Evolutionary conservation across 2,888 invertebrate genomes (phyloP).

Genomic region (Drosophila antonietae): DNA sequence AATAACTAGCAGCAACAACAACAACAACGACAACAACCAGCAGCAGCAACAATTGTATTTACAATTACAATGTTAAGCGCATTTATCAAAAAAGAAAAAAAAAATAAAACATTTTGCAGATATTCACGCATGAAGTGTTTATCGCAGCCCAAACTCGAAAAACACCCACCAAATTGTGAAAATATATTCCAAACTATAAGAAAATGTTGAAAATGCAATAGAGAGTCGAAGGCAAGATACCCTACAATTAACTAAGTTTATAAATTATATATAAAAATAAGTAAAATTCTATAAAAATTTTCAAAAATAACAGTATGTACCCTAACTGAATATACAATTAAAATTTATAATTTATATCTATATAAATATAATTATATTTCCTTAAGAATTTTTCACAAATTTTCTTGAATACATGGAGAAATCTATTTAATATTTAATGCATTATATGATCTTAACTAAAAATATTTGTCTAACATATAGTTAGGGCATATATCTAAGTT

Average conservation of each 20-base stretch:
- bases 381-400: too few relatives aligned
- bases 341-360: not conserved
- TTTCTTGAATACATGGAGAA: not conserved
- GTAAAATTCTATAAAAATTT: too few relatives aligned
- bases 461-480: not conserved
- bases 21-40: slow-evolving; percentile 24
- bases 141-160: slow-evolving; percentile 68
- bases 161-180: slow-evolving; percentile 70
- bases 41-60: slow-evolving; percentile 30
- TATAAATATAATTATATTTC: not conserved
- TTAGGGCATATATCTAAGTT: not conserved
- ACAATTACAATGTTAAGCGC: slow-evolving; percentile 53
- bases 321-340: too few relatives aligned
- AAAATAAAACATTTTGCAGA: slow-evolving; percentile 63
- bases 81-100: slow-evolving; percentile 58
- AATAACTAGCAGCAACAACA: slow-evolving; percentile 27
- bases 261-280: too few relatives aligned
- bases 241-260: slow-evolving; percentile 8
- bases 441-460: too few relatives aligned
- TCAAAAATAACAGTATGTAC: too few relatives aligned
- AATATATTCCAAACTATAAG: slow-evolving; percentile 58
- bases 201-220: not conserved
- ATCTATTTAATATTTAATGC: not conserved
- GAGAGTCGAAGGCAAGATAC: slow-evolving; percentile 31
- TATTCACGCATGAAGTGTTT: slow-evolving; percentile 81